Evolutionary conservation across 2,113 vertebrate species (phyloP), one percentile per base, ranked within the genome.

Genomic region (Picathartes gymnocephalus): DNA sequence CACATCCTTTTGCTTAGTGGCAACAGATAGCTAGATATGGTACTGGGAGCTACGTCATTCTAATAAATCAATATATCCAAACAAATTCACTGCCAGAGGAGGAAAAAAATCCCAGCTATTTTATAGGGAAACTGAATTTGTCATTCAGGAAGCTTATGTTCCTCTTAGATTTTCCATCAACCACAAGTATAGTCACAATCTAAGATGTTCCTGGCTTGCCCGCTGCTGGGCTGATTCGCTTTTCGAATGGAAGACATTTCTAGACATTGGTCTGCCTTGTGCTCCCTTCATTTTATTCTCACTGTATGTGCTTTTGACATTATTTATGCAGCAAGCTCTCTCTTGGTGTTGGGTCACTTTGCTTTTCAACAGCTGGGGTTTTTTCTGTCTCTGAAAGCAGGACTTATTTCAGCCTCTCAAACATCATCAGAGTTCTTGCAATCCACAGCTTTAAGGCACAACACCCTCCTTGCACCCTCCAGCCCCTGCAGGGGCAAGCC

Each of bases 141-240:
- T 62, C 37, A 78, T 93, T 90, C 27, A 65, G 61, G 86, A 86
- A 79, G 51, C 61, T 86, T 72, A 69, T 17, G 13, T 73, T 94
- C 66, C 40, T 88, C 82, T 92, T 93, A 91, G 73, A 87, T 16
- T 95, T 96, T 94, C 73, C 81, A 89, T 93, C 90, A 91, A 85
- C 77, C 11, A 0, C 69, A 76, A 85, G 30, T 13, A 13, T 8
- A 85, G 73, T 85, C 83, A 87, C 66, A 96, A 94, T 87, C 66
- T 73, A 91, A 96, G 94, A 92, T 40, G 88, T 92, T 94, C 86
- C 83, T 96, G 86, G 77, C 93, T 93, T 87, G 57, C 62, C 61
- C 0, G 0, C 33, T 72, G 58, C 70, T 82, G 70, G 35, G 28
- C 57, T 80, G 61, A 91, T 93, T 83, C 79, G 30, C 24, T 58